Conservation (phyloP, 2,888 invertebrate genomes). For the Mimumesa dahlbomi region DNA sequence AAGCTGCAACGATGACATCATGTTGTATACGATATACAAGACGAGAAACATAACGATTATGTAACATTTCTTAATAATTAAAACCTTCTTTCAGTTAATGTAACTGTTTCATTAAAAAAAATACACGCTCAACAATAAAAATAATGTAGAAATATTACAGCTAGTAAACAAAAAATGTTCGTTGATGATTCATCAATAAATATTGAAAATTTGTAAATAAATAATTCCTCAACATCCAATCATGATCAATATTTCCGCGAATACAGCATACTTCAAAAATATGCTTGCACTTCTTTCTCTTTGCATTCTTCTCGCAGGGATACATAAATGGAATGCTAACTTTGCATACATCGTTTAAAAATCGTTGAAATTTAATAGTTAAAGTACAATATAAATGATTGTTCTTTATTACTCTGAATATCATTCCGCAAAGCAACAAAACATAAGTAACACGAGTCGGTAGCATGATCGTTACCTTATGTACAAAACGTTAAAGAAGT, state of each 20-base stretch:
- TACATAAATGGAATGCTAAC: slow-evolving; percentile 23
- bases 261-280: slow-evolving; percentile 1
- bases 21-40: slow-evolving; percentile 28
- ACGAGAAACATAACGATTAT: slow-evolving; percentile 37
- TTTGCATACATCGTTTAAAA: slow-evolving; percentile 24
- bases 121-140: slow-evolving; percentile 34
- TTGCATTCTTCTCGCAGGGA: slow-evolving; percentile 22
- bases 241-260: too few relatives aligned
- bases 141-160: slow-evolving; percentile 2
- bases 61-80: slow-evolving; percentile 34
- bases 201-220: slow-evolving; percentile 23
- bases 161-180: neutral
- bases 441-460: too few relatives aligned
- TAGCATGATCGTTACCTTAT: too few relatives aligned
- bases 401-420: slow-evolving; percentile 10
- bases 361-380: slow-evolving; percentile 27
- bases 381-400: slow-evolving; percentile 38
- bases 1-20: slow-evolving; percentile 56
- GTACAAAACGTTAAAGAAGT: too few relatives aligned
- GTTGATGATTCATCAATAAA: slow-evolving; percentile 11
- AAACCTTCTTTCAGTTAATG: slow-evolving; percentile 13
- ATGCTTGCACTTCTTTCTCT: too few relatives aligned
- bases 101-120: slow-evolving; percentile 12
- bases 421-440: neutral
- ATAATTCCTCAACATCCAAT: slow-evolving; percentile 33